Conservation (phyloP, 2,888 invertebrate genomes). For the Coenonympha arcania region DNA sequence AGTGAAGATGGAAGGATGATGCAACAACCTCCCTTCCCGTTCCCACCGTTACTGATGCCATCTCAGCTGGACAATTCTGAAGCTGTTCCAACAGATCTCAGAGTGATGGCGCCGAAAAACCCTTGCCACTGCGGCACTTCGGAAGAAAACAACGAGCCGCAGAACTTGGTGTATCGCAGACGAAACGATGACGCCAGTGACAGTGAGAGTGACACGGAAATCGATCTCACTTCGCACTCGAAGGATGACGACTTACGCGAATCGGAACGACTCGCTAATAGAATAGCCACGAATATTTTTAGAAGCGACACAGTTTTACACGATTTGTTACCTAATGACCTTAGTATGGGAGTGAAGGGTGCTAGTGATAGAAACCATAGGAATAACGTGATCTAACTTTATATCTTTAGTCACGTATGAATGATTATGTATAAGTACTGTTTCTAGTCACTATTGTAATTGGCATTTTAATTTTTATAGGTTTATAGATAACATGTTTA, state of each 20-base stretch:
- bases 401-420: constrained; percentile 17
- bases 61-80: constrained; percentile 50
- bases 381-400: constrained; percentile 47
- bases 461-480: constrained; percentile 20
- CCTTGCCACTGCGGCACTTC: constrained; percentile 49
- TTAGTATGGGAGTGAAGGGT: constrained; percentile 59
- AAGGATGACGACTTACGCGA: constrained; percentile 67
- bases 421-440: too few relatives aligned
- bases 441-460: constrained; percentile 26
- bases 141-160: constrained; percentile 49
- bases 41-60: constrained; percentile 53
- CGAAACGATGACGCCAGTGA: constrained; percentile 51
- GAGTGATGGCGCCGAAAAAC: constrained; percentile 52
- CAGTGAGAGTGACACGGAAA: constrained; percentile 68
- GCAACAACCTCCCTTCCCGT: constrained; percentile 52
- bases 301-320: constrained; percentile 62
- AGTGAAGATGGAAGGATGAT: constrained; percentile 55
- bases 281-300: constrained; percentile 65
- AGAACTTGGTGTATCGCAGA: constrained; percentile 57
- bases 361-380: constrained; percentile 43
- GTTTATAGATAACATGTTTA: constrained; percentile 24
- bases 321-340: constrained; percentile 67
- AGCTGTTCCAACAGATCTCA: constrained; percentile 60
- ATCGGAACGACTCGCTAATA: constrained; percentile 58
- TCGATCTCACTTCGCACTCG: constrained; percentile 68